phyloP scores from a whole-genome alignment of 2,888 invertebrate species.

The Thymelicus sylvestris region DNA sequence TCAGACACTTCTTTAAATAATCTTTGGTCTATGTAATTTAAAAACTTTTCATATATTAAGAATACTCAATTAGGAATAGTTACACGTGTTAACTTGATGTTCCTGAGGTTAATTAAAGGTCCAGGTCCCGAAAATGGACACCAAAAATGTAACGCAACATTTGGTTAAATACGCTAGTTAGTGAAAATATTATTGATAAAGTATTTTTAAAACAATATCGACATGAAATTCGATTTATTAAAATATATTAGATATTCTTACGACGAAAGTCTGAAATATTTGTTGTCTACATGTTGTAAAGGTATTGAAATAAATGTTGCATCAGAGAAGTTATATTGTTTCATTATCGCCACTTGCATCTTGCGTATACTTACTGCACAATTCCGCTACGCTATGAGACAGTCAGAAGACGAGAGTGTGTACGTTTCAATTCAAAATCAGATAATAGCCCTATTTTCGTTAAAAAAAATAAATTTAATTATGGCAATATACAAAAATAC shows the following conservation, averaged over 20 bases:
- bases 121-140: background rate
- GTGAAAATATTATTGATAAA: background rate
- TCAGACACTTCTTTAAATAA: background rate
- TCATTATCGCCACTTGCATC: background rate
- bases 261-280: background rate
- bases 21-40: background rate
- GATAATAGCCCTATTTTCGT: no score
- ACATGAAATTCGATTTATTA: background rate
- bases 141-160: background rate
- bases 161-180: background rate
- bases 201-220: background rate
- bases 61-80: slow-evolving; percentile 1
- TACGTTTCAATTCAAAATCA: no score
- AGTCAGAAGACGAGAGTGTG: no score
- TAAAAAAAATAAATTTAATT: no score
- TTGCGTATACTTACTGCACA: background rate
- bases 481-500: no score
- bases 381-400: no score
- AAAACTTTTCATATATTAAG: background rate
- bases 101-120: no score
- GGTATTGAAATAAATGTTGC: slow-evolving; percentile 32
- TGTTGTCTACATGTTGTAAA: slow-evolving; percentile 5
- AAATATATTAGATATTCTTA: slow-evolving; percentile 5
- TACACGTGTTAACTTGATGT: background rate
- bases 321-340: slow-evolving; percentile 26